Evolutionary conservation across 2,888 invertebrate species (phyloP).

Genomic region (Andrena dorsata): DNA sequence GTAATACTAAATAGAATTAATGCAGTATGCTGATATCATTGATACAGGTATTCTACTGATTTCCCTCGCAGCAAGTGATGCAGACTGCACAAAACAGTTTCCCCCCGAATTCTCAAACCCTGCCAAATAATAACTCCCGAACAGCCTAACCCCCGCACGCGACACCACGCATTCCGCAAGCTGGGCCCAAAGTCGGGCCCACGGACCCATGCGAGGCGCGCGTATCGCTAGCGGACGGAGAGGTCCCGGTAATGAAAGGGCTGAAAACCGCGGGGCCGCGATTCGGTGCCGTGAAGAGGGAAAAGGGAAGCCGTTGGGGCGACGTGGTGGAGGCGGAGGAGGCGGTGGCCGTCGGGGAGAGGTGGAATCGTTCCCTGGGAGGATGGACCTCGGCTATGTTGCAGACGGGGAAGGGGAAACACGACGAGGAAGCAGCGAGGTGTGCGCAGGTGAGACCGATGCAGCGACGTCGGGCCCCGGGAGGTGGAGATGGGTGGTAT

Average conservation of each 20-base stretch:
- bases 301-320: slow-evolving; percentile 59
- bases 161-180: slow-evolving; percentile 10
- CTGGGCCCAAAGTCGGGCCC: not conserved
- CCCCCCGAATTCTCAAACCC: too few species aligned
- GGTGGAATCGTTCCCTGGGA: slow-evolving; percentile 54
- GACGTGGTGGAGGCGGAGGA: slow-evolving; percentile 57
- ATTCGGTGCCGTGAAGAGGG: slow-evolving; percentile 43
- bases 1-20: too few species aligned
- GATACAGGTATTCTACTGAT: too few species aligned
- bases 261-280: slow-evolving; percentile 57
- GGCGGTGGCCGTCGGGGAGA: slow-evolving; percentile 57
- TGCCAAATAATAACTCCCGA: too few species aligned
- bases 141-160: too few species aligned
- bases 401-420: slow-evolving; percentile 51
- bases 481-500: slow-evolving; percentile 62
- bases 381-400: slow-evolving; percentile 58
- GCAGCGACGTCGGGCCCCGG: slow-evolving; percentile 54
- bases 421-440: slow-evolving; percentile 68
- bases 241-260: slow-evolving; percentile 61
- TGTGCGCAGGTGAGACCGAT: slow-evolving; percentile 53
- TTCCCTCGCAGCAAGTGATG: too few species aligned
- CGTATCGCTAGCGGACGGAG: slow-evolving; percentile 27
- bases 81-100: too few species aligned
- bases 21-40: too few species aligned
- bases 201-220: not conserved